Evolutionary conservation across 2,113 vertebrate species (phyloP), one percentile per base, ranked within the genome.

Genomic region (Sterrhoptilus dennistouni): DNA sequence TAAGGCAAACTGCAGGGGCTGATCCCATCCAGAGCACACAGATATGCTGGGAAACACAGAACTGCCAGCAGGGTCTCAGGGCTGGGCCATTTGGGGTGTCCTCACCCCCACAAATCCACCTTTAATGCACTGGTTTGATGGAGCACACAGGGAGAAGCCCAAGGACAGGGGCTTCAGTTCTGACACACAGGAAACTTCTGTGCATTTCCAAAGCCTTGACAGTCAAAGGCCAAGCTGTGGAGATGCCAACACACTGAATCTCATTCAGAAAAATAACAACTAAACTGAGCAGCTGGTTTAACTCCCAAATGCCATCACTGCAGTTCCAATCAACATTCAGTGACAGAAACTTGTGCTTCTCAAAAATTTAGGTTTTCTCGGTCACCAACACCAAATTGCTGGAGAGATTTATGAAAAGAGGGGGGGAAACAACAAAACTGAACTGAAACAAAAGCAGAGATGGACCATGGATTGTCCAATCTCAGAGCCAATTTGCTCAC

Each of bases 281-380:
- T 35, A 50, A 56, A 50, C 5, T 8, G 50, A 87, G 91, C 79
- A 89, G 92, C 75, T 91, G 72, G 42, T 82, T 89, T 56, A 64
- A 75, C 68, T 94, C 71, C 93, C 75, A 61, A 89, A 72, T 2
- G 88, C 85, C 44, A 56, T 28, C 11, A 9, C 83, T 81, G 72
- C 65, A 82, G 76, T n/a, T 75, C 76, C 83, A 86, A 52, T 40
- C 90, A 87, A 66, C 6, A 28, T 36, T 65, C 86, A 75, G 22
- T 11, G 85, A 95, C 88, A 93, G 79, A 81, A 83, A 77, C 44
- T 42, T 83, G 86, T 94, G 91, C 91, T 95, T 95, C 83, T 94
- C 80, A 49, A 19, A 17, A 27, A 60, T 78, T 71, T 68, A 71
- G n/a, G 42, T 64, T 45, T 64, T 61, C 90, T 92, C 92, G 80